Evolutionary conservation across 2,113 vertebrate species (phyloP).

Genomic region (Callionymus lyra): DNA sequence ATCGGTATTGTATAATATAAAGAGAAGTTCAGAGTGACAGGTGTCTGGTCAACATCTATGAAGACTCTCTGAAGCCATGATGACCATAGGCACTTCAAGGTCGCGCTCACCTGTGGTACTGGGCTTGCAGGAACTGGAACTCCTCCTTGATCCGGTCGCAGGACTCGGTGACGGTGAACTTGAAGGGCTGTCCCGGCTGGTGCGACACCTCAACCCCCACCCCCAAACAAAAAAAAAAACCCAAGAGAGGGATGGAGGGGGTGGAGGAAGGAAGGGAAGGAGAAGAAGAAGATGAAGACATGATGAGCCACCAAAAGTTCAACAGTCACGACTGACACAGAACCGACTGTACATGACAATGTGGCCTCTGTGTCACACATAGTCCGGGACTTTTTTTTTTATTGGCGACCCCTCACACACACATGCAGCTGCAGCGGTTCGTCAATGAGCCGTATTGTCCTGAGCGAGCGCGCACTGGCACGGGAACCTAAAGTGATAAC

Average conservation of each 20-base stretch:
- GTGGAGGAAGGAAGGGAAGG: slow-evolving; percentile 18
- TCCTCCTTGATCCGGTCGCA: slow-evolving; percentile 93
- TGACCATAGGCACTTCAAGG: too few species aligned
- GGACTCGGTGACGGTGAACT: slow-evolving; percentile 90
- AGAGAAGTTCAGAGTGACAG: too few species aligned
- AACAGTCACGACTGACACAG: slow-evolving; percentile 23
- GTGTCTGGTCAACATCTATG: too few species aligned
- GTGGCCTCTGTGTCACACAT: slow-evolving; percentile 33
- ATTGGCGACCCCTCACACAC: slow-evolving; percentile 24
- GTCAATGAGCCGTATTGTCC: slow-evolving; percentile 54
- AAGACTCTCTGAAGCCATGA: too few species aligned
- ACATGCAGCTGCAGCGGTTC: slow-evolving; percentile 25
- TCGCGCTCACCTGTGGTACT: slow-evolving; percentile 85
- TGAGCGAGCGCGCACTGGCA: slow-evolving; percentile 44
- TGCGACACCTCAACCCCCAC: slow-evolving; percentile 72
- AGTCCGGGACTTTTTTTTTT: slow-evolving; percentile 29
- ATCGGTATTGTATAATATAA: too few species aligned
- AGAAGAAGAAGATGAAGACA: slow-evolving; percentile 22
- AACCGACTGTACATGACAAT: slow-evolving; percentile 42
- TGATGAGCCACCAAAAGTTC: slow-evolving; percentile 39
- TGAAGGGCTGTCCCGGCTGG: slow-evolving; percentile 89
- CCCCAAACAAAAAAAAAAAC: slow-evolving; percentile 28
- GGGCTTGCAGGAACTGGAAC: slow-evolving; percentile 91
- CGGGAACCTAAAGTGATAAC: slow-evolving; percentile 47
- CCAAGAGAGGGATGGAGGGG: slow-evolving; percentile 15